Percentiles rank a stretch among this genome's conserved stretches.
Evolutionary conservation across 2,113 vertebrate genomes (phyloP).

Genomic region (Lucifuga dentata): DNA sequence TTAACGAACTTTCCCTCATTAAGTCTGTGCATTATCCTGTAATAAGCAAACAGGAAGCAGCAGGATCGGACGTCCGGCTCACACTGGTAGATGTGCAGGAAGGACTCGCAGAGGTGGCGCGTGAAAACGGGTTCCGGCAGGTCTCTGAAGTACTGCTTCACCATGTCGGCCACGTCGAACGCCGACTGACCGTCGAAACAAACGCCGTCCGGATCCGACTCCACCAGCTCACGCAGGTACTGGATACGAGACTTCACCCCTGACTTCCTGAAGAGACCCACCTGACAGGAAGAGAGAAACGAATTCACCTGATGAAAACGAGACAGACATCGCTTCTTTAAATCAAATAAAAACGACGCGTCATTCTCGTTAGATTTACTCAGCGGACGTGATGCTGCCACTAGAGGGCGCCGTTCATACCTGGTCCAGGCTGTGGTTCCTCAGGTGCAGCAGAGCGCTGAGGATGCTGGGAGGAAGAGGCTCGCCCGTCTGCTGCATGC

Average conservation of each 20-base stretch:
- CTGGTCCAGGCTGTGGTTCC: conserved; percentile 87
- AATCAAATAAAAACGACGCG: no score
- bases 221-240: conserved; percentile 87
- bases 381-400: no score
- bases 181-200: conserved; percentile 87
- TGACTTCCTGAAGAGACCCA: conserved; percentile 90
- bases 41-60: no score
- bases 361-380: no score
- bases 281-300: conserved; percentile 68
- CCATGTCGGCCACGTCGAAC: conserved; percentile 91
- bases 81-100: conserved; percentile 94
- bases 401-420: conserved; percentile 55
- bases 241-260: conserved; percentile 92
- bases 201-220: conserved; percentile 79
- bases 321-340: no score
- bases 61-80: no score
- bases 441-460: conserved; percentile 87
- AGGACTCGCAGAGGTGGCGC: conserved; percentile 87
- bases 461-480: conserved; percentile 87
- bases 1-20: no score
- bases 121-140: conserved; percentile 90
- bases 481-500: conserved; percentile 83
- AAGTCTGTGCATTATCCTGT: no score
- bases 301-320: no score
- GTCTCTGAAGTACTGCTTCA: conserved; percentile 94